A percentile compares a stretch with the other conserved stretches of the same genome.
phyloP scores from a whole-genome alignment of 1,140 invertebrate genomes.

The Habropoda laboriosa region DNA sequence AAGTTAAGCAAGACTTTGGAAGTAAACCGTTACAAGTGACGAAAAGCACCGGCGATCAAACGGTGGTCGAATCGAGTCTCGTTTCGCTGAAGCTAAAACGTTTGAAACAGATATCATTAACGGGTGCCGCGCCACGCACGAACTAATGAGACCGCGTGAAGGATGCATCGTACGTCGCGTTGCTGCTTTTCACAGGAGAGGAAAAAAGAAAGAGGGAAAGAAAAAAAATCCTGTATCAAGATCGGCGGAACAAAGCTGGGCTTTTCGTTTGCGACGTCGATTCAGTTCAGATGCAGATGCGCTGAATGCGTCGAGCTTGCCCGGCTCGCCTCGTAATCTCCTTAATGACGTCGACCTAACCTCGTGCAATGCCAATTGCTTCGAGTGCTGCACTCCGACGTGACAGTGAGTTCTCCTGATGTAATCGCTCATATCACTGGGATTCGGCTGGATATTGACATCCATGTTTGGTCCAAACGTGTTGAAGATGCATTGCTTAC shows the following conservation, averaged over 20 bases:
- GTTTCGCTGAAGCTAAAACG: neutral
- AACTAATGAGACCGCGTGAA: neutral
- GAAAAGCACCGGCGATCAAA: too few species aligned
- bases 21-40: too few species aligned
- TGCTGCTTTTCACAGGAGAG: too few species aligned
- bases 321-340: conserved; percentile 29
- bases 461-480: conserved; percentile 87
- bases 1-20: too few species aligned
- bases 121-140: neutral
- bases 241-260: neutral
- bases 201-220: too few species aligned
- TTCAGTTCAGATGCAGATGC: neutral
- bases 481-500: conserved; percentile 88
- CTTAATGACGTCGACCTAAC: conserved; percentile 72
- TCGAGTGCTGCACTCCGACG: conserved; percentile 83
- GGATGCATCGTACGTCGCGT: neutral
- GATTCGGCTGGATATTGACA: conserved; percentile 87
- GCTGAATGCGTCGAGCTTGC: conserved; percentile 6
- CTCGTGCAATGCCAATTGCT: conserved; percentile 85
- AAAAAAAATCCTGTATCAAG: neutral
- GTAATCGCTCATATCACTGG: conserved; percentile 85
- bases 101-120: neutral
- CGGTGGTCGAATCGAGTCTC: too few species aligned
- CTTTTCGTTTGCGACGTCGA: neutral
- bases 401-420: conserved; percentile 86